Evolutionary conservation across 2,797 vertebrate species (phyloP).

Genomic region (Staurois parvus): DNA sequence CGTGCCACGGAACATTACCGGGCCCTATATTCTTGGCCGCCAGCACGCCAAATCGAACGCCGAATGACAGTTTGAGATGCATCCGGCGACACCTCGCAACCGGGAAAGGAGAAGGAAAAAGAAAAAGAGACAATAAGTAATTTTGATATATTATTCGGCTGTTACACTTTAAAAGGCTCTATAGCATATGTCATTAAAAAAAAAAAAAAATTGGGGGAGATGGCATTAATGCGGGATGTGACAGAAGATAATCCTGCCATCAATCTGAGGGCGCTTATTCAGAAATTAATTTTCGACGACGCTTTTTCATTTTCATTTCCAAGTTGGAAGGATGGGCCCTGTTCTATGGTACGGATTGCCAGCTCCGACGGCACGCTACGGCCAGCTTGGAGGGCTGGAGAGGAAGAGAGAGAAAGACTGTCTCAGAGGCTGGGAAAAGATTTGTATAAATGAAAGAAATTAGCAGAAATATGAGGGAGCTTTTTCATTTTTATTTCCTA

Average conservation of each 20-base stretch:
- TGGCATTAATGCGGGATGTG: slow-evolving; percentile 10
- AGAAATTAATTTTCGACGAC: slow-evolving; percentile 28
- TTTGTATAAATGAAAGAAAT: slow-evolving; percentile 51
- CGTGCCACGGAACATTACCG: slow-evolving; percentile 42
- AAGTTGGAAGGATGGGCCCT: slow-evolving; percentile 39
- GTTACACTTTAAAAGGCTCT: slow-evolving; percentile 7
- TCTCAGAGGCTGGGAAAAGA: slow-evolving; percentile 32
- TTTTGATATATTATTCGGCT: slow-evolving; percentile 20
- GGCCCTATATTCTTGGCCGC: slow-evolving; percentile 45
- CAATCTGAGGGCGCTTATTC: slow-evolving; percentile 15
- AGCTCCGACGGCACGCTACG: slow-evolving; percentile 24
- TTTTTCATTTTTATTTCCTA: slow-evolving; percentile 56
- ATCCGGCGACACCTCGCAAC: slow-evolving; percentile 41
- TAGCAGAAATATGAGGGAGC: no score
- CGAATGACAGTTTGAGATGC: slow-evolving; percentile 44
- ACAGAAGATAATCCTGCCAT: slow-evolving; percentile 34
- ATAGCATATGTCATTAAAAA: slow-evolving; percentile 10
- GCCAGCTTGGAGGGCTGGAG: slow-evolving; percentile 26
- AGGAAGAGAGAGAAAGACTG: background rate
- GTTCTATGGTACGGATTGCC: slow-evolving; percentile 28
- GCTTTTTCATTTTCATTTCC: slow-evolving; percentile 57
- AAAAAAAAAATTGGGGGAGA: slow-evolving; percentile 15
- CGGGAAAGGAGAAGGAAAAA: background rate
- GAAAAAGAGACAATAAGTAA: background rate
- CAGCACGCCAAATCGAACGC: slow-evolving; percentile 37